Evolutionary conservation across 2,113 vertebrate species (phyloP).

Genomic region (Heterotis niloticus): DNA sequence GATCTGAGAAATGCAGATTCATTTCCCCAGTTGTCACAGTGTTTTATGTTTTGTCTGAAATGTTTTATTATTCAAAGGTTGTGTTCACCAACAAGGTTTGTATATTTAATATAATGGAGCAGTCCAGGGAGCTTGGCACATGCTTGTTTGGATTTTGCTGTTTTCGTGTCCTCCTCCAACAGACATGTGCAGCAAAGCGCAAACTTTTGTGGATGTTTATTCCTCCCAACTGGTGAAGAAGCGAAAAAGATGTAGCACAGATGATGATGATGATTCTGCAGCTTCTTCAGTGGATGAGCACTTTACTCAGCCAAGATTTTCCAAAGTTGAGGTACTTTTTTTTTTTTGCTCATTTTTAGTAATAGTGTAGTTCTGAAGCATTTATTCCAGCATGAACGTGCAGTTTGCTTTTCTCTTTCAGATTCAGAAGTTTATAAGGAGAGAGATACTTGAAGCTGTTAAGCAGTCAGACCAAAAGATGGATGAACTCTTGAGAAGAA

Average conservation of each 20-base stretch:
- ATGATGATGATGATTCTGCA: not conserved
- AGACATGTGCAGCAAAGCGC: too few species aligned
- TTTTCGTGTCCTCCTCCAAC: too few species aligned
- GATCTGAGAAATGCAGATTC: too few species aligned
- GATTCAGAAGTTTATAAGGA: conserved; percentile 26
- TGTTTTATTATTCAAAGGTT: too few species aligned
- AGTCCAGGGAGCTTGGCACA: too few species aligned
- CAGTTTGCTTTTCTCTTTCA: conserved; percentile 1
- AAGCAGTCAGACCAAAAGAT: conserved; percentile 28
- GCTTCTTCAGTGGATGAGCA: not conserved
- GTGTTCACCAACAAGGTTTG: too few species aligned
- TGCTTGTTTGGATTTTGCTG: too few species aligned
- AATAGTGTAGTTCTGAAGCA: not conserved
- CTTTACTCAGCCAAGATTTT: not conserved
- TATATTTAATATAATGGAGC: too few species aligned
- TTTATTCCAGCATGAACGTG: not conserved
- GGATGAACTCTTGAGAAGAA: conserved; percentile 23
- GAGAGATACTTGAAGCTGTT: conserved; percentile 10
- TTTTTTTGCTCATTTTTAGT: too few species aligned
- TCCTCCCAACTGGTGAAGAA: conserved; percentile 15
- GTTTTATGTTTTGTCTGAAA: too few species aligned
- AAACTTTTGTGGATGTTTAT: too few species aligned
- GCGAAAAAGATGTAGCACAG: conserved; percentile 14
- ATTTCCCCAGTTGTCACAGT: too few species aligned
- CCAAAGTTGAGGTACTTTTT: conserved; percentile 3